Evolutionary conservation across 1,140 invertebrate genomes (phyloP), one percentile per base, ranked within the genome.

Genomic region (Scaptodrosophila lebanonensis): DNA sequence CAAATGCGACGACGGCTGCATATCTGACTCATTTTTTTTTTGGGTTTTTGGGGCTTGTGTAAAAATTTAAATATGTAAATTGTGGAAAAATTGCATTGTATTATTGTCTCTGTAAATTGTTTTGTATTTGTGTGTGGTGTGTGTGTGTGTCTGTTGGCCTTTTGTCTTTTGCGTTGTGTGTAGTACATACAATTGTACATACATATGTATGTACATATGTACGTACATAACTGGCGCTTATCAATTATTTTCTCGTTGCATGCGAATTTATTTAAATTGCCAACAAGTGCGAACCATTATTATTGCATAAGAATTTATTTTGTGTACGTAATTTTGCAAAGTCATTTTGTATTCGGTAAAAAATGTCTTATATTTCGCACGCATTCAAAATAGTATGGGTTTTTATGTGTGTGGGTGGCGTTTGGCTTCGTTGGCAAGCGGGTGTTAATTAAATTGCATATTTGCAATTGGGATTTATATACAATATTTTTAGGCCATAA

Each of bases 221-320:
- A 18, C n/a, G 29, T 66, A 62, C 69, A 82, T 58, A 66, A n/a
- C n/a, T 60, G 54, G 35, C 35, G 75, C 69, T 73, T 79, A 82
- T 79, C 75, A 79, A 82, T 73, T 79, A 69, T 66, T 62, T 70
- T 56, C 52, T 50, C 56, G 53, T 69, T 69, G 73, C 61, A 69
- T 62, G 30, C 16, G 45, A 58, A 66, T 62, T 61, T 69, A 62
- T 69, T 71, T 58, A 82, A 72, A 82, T 82, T 54, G 44, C 15
- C 15, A 7, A 39, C 18, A 53, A 56, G 44, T 35, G 39, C 40
- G 35, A 20, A n/a, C 5, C 36, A 42, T 42, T 43, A 35, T 43
- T 61, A 82, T 79, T 79, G 73, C 75, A 67, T 79, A 82, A 79
- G 60, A 59, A 70, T 65, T 57, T 35, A 8, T 16, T 18, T 32